These are phyloP conservation scores for Chorisops tibialis DNA, from an alignment of 2,888 invertebrate genomes.

Conservation along the genomic window DNA sequence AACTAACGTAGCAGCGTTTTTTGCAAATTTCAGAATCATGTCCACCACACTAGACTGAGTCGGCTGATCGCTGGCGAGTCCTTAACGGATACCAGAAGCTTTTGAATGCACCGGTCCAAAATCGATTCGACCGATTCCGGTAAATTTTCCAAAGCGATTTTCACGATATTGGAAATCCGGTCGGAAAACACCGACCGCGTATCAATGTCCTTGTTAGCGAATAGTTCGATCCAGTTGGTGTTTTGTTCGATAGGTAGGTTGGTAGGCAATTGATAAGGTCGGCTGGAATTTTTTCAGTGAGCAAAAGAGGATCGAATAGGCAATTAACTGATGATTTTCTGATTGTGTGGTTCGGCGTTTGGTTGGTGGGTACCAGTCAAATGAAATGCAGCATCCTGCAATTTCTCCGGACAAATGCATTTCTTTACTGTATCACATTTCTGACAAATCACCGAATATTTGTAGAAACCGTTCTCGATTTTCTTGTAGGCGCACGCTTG, in stretches of 20 bases:
- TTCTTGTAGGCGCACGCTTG: background rate
- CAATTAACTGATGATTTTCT: too few relatives aligned
- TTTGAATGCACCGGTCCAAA: constrained; percentile 30
- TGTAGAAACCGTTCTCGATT: background rate
- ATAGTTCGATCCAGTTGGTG: constrained; percentile 23
- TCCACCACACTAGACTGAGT: constrained; percentile 33
- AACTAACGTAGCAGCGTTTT: constrained; percentile 43
- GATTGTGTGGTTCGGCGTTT: too few relatives aligned
- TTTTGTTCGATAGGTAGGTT: constrained; percentile 11
- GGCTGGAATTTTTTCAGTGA: too few relatives aligned
- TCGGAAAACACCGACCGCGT: constrained; percentile 24
- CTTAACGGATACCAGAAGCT: constrained; percentile 27
- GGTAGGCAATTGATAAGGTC: too few relatives aligned
- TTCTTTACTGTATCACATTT: background rate
- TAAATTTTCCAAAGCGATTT: background rate
- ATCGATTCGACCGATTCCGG: constrained; percentile 8
- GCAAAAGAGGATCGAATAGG: too few relatives aligned
- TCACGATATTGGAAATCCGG: constrained; percentile 11
- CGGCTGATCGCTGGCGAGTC: constrained; percentile 26
- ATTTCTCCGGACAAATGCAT: background rate
- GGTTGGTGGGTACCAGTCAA: too few relatives aligned
- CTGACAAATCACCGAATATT: background rate
- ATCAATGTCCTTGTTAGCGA: constrained; percentile 13
- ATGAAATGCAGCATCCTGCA: background rate
- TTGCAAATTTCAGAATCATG: constrained; percentile 37